Base-by-base conservation (phyloP, 1,140 invertebrate species). In the Drosophila yakuba region DNA sequence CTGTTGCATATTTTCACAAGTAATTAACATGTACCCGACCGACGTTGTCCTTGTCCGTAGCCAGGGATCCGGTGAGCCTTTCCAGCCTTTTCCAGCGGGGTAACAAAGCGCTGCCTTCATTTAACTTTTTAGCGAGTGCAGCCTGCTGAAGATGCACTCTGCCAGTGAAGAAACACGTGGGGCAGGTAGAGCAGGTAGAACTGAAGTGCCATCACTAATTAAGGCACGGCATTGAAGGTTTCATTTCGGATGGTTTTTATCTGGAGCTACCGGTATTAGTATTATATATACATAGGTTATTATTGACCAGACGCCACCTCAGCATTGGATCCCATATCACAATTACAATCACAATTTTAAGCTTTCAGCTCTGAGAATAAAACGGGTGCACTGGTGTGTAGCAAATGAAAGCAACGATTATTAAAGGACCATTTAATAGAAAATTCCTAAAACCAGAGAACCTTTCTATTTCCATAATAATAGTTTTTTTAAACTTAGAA, bases 1-100 rank as follows among this genome's bases (percentile, higher is more conserved):
- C 78, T 88, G 83, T 89, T 88, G 83, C 84, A 89, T 88, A 88
- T 88, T 88, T 88, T 88, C 84, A 88, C 83, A 88, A 88, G 83
- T 88, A 88, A 88, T 88, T 88, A 88, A 89, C 83, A 88, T 88
- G 83, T 88, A 83, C 84, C 73, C 62, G 84, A 74, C 73, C 62
- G 84, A 74, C 78, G 83, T 81, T 83, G 83, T 86, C 83, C 82
- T 78, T 82, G 79, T 68, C 38, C 74, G 56, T 28, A 51, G 48
- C 78, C 67, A 64, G 79, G 79, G 44, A 50, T 23, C 58, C 17
- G 38, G 14, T 15, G 20, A 17, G 10, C 12, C 17, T 17, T 17
- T 17, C 17, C 58, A 1, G 38, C 57, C 32, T 15, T 51, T 41
- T 63, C 62, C 72, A 48, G 58, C 80, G 50, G 43, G 38, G 80